Evolutionary conservation across 1,140 invertebrate species (phyloP), one percentile per base, ranked within the genome.

Genomic region (Drosophila pandora): DNA sequence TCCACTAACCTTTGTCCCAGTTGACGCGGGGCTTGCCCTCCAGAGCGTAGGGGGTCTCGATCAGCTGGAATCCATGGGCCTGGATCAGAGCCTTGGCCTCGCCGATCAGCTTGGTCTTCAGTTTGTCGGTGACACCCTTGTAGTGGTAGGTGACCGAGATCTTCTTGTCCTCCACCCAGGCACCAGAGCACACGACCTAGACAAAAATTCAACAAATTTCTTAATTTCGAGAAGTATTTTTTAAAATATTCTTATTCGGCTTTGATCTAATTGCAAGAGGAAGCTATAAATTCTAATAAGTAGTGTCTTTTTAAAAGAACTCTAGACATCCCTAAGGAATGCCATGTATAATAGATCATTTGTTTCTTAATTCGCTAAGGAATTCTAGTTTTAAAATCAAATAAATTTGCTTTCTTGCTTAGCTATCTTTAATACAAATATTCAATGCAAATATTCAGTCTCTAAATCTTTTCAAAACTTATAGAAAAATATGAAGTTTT

Each of bases 111-210:
- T 93, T 93, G 2, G 93, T 91, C 68, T 96, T 94, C 74, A 94
- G 91, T 57, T 95, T 93, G 45, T 94, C 82, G 13, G 95, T 96
- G 3, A 96, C 95, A 90, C 97, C 96, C 37, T 97, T 94, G 92
- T 96, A 98, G 90, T 97, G 97, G 92, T 96, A 97, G 13, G 97
- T 97, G 17, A 98, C 92, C 0, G 97, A 92, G 4, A 96, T 96
- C 43, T 96, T 97, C 92, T 98, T 98, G 88, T 97, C 97, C 90
- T 98, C 97, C 1, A 98, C 96, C 97, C 97, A 98, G 2, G 96
- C 97, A 45, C 97, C 97, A 67, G 97, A 95, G 75, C 92, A 94
- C 78, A 96, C 97, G 7, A 97, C 94, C 94, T 95, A 9, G 17
- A 25, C 0, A 2, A 22, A 0, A 1, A 12, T n/a, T 2, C 0